Conservation (phyloP, 30 jellyfish, hydroid and myxozoan species). For the Cassiopea andromeda region DNA sequence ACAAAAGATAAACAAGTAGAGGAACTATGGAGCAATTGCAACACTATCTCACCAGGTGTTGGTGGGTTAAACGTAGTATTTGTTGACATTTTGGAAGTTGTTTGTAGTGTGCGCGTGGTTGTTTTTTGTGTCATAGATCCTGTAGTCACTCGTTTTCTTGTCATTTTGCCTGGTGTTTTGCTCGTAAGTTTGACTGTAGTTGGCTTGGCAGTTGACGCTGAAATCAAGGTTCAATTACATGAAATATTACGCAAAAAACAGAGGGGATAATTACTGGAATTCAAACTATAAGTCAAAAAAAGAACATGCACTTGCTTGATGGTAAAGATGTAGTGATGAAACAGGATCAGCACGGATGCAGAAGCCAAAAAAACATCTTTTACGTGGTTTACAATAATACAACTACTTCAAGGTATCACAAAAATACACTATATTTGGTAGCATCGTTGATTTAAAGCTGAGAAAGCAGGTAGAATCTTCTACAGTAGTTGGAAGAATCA, state of each 20-base stretch:
- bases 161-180: neutral
- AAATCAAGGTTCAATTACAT: neutral
- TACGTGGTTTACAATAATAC: too few species aligned
- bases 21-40: too few species aligned
- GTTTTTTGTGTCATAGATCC: neutral
- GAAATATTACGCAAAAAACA: neutral
- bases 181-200: neutral
- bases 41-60: neutral
- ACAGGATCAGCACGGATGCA: neutral
- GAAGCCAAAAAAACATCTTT: neutral
- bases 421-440: too few species aligned
- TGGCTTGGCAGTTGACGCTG: conserved; percentile 32
- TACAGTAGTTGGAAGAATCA: too few species aligned
- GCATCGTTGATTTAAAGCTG: too few species aligned
- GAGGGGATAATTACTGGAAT: too few species aligned
- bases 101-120: neutral
- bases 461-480: too few species aligned
- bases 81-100: neutral
- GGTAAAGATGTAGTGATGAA: too few species aligned
- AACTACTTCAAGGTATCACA: too few species aligned
- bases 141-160: neutral
- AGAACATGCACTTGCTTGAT: too few species aligned
- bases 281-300: too few species aligned
- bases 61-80: neutral
- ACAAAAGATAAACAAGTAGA: too few species aligned